phyloP scores from a whole-genome alignment of 2,797 vertebrate genomes.

The Sebastes matsubarae region DNA sequence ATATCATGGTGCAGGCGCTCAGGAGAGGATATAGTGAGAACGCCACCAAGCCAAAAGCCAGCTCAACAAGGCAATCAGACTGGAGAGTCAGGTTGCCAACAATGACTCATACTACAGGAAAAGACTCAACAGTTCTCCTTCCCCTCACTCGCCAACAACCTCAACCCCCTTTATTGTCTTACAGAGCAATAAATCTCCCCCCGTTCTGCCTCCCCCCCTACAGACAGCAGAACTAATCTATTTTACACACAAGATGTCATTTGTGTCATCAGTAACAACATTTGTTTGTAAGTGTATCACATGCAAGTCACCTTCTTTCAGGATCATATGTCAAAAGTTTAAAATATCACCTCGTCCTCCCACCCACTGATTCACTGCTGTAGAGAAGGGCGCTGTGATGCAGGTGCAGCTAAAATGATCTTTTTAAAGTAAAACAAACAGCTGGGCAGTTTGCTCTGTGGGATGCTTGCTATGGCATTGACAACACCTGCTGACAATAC shows the following conservation, averaged over 20 bases:
- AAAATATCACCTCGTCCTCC: neutral
- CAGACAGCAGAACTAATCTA: neutral
- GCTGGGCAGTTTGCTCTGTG: neutral
- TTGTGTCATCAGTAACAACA: conserved; percentile 2
- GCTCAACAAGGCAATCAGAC: conserved; percentile 73
- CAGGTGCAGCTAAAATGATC: conserved; percentile 9
- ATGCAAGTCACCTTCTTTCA: neutral
- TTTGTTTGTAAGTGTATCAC: neutral
- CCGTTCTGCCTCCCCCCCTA: neutral
- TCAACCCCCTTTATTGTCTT: conserved; percentile 49
- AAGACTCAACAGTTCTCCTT: conserved; percentile 61
- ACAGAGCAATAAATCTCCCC: conserved; percentile 35
- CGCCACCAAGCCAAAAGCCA: conserved; percentile 63
- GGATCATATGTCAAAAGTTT: conserved; percentile 5
- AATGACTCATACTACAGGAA: conserved; percentile 71
- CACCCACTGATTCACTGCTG: neutral
- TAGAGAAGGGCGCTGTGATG: neutral
- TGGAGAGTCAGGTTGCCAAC: conserved; percentile 66
- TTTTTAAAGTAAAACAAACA: neutral
- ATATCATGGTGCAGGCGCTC: conserved; percentile 49
- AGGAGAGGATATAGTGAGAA: conserved; percentile 54
- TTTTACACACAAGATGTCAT: conserved; percentile 3
- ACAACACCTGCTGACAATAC: neutral
- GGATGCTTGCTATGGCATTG: neutral
- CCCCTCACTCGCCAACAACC: conserved; percentile 45